These are phyloP conservation scores for Tetragonula carbonaria DNA, from an alignment of 2,888 invertebrate species.

Conservation along the genomic window DNA sequence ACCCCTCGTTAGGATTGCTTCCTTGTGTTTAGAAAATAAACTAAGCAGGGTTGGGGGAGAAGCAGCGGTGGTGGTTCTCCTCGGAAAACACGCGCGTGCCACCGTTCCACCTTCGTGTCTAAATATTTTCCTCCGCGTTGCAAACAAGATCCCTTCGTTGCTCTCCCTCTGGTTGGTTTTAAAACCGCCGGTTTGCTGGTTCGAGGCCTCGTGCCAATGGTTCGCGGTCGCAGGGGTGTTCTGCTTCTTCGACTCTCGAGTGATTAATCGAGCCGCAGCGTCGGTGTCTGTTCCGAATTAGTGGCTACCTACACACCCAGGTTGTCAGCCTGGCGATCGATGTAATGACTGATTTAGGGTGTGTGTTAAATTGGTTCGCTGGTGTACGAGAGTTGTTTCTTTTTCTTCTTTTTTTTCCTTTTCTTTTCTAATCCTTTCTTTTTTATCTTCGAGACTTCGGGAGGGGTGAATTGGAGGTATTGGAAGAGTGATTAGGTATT, in stretches of 20 bases:
- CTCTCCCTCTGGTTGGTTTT: background rate
- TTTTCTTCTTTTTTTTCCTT: too few relatives aligned
- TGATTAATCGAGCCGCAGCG: background rate
- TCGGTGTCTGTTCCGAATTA: background rate
- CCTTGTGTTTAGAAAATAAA: slow-evolving; percentile 71
- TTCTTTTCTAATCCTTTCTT: too few relatives aligned
- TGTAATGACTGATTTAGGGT: background rate
- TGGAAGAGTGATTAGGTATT: too few relatives aligned
- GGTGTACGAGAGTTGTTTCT: background rate
- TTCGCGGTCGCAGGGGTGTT: background rate
- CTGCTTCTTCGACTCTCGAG: background rate
- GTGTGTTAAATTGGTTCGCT: too few relatives aligned
- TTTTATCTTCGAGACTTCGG: too few relatives aligned
- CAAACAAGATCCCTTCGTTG: background rate
- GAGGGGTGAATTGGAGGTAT: too few relatives aligned
- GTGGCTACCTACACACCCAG: background rate
- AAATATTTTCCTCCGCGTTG: slow-evolving; percentile 60
- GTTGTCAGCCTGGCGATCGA: background rate
- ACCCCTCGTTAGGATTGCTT: slow-evolving; percentile 56
- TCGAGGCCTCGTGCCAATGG: background rate
- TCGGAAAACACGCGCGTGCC: slow-evolving; percentile 38
- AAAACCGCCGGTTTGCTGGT: background rate
- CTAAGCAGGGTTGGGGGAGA: slow-evolving; percentile 2
- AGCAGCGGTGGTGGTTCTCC: background rate
- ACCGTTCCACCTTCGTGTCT: slow-evolving; percentile 32